phyloP scores from a whole-genome alignment of 1,140 invertebrate species.

The Cepaea nemoralis region DNA sequence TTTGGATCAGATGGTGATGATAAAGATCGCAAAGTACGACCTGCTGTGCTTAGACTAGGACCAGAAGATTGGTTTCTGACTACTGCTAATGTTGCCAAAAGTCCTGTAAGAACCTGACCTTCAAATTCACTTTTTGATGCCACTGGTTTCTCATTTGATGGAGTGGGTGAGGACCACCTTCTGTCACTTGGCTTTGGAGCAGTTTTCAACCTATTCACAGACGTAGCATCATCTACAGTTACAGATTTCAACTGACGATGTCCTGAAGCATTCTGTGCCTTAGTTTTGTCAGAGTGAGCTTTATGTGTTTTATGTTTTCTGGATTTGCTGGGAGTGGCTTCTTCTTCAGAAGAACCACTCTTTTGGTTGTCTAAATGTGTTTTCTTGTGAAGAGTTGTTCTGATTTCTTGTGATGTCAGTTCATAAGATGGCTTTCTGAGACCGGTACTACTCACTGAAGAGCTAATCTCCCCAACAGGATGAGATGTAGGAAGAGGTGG shows the following conservation, averaged over 20 bases:
- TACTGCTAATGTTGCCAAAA: slow-evolving; percentile 39
- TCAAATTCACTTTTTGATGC: slow-evolving; percentile 11
- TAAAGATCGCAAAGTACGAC: not conserved
- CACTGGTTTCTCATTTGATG: not conserved
- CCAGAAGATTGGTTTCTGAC: slow-evolving; percentile 11
- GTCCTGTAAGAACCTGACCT: slow-evolving; percentile 34
- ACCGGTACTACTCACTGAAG: not conserved
- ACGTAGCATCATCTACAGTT: not conserved
- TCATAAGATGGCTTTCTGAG: not conserved
- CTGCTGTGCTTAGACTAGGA: not conserved
- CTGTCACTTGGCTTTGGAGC: not conserved
- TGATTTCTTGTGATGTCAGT: not conserved
- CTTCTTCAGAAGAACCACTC: not conserved
- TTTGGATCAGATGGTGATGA: not conserved
- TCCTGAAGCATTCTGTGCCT: not conserved
- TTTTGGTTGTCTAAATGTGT: not conserved
- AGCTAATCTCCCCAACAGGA: slow-evolving; percentile 7
- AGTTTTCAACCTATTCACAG: not conserved
- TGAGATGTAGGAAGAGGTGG: slow-evolving; percentile 32
- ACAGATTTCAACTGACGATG: not conserved
- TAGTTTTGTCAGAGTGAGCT: not conserved
- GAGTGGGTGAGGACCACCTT: not conserved
- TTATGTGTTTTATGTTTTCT: not conserved
- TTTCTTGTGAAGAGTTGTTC: not conserved
- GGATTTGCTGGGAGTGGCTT: not conserved